phyloP scores from a whole-genome alignment of 2,113 vertebrate species.

The Pelvicachromis taeniatus region DNA sequence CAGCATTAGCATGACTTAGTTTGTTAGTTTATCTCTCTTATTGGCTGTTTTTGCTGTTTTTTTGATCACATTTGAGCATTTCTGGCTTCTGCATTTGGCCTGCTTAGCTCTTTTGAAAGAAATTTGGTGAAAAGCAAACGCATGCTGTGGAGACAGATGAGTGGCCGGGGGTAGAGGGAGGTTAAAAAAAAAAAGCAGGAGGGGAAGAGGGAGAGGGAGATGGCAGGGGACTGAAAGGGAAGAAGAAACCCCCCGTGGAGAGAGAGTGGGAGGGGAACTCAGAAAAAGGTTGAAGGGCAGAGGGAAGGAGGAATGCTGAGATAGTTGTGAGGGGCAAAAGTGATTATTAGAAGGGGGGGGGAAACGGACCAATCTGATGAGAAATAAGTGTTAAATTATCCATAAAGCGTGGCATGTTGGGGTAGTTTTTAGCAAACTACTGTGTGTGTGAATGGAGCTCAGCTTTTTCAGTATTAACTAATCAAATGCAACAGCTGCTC shows the following conservation, averaged over 20 bases:
- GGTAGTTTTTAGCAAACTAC: constrained; percentile 19
- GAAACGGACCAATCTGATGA: constrained; percentile 23
- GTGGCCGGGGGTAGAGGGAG: constrained; percentile 37
- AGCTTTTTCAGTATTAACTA: constrained; percentile 51
- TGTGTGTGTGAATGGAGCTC: neutral
- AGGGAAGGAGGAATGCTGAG: constrained; percentile 60
- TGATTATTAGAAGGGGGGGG: neutral
- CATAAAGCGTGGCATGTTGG: neutral
- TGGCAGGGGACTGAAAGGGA: constrained; percentile 64
- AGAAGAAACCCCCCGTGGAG: constrained; percentile 59
- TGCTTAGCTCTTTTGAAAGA: constrained; percentile 52
- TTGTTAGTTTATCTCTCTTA: constrained; percentile 43
- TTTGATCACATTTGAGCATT: constrained; percentile 7
- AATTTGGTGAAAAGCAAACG: constrained; percentile 66
- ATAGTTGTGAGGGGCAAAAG: constrained; percentile 41
- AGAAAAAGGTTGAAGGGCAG: constrained; percentile 63
- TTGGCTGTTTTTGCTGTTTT: constrained; percentile 10
- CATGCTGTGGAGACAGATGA: constrained; percentile 69
- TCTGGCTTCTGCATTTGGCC: constrained; percentile 18
- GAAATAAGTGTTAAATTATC: constrained; percentile 1
- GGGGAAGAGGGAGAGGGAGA: constrained; percentile 39
- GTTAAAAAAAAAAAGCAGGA: constrained; percentile 10
- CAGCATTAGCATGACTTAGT: neutral
- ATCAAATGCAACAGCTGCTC: constrained; percentile 74
- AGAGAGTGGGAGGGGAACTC: constrained; percentile 56